A percentile compares a stretch with the other conserved stretches of the same genome.
Evolutionary conservation across 2,888 invertebrate species (phyloP).

Genomic region (Lithophane ornitopus): DNA sequence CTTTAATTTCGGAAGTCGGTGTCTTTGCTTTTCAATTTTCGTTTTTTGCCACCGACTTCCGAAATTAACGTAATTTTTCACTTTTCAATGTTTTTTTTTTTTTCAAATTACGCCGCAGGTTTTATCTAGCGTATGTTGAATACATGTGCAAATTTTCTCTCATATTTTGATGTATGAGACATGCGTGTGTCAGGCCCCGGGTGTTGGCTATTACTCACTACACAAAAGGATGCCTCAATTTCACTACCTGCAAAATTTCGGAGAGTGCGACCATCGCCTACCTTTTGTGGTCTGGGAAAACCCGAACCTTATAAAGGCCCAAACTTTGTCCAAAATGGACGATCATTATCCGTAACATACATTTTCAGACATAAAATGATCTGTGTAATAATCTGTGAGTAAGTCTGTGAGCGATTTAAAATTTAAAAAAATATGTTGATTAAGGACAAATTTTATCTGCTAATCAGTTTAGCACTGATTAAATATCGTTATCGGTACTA

Average conservation of each 20-base stretch:
- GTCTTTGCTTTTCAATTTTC: no score
- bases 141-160: background rate
- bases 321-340: background rate
- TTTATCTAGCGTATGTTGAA: background rate
- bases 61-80: no score
- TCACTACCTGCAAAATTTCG: conserved; percentile 31
- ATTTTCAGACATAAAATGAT: conserved; percentile 29
- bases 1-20: no score
- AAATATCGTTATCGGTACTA: conserved; percentile 8
- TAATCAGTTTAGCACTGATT: conserved; percentile 11
- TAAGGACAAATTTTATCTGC: background rate
- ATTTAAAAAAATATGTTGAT: background rate
- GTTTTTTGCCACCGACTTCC: no score
- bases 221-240: conserved; percentile 33
- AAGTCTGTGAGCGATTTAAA: no score
- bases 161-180: conserved; percentile 15
- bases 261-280: background rate
- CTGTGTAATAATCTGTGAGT: no score
- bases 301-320: background rate
- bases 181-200: background rate
- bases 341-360: conserved; percentile 30
- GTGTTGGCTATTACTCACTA: conserved; percentile 20
- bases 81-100: no score
- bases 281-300: conserved; percentile 28
- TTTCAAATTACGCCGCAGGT: background rate